Conservation (phyloP, 2,888 invertebrate species). For the Oligia strigilis region DNA sequence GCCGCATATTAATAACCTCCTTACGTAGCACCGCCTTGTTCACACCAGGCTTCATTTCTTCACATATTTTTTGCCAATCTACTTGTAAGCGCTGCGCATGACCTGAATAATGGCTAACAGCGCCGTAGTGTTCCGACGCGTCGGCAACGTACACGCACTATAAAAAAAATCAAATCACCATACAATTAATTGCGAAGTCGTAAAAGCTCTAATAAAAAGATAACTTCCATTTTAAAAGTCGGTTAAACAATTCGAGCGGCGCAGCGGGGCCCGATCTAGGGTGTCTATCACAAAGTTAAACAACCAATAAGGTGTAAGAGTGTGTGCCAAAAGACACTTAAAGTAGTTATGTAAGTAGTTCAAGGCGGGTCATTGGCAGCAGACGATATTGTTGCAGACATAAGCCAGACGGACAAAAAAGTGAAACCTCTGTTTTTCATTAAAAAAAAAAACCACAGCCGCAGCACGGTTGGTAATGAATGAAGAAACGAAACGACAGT, state of each 20-base stretch:
- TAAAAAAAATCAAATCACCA: constrained; percentile 61
- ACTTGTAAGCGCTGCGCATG: constrained; percentile 54
- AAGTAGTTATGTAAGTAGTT: constrained; percentile 85
- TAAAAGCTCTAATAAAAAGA: constrained; percentile 63
- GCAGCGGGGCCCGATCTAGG: constrained; percentile 70
- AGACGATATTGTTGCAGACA: constrained; percentile 84
- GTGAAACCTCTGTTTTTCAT: constrained; percentile 87
- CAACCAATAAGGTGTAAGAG: constrained; percentile 72
- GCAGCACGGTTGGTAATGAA: constrained; percentile 64
- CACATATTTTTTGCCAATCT: constrained; percentile 58
- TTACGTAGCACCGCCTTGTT: constrained; percentile 40
- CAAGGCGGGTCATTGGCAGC: constrained; percentile 88
- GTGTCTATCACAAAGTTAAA: constrained; percentile 62
- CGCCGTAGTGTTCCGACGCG: constrained; percentile 22
- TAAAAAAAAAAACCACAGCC: constrained; percentile 68
- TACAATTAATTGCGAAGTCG: constrained; percentile 60
- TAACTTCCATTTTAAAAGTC: constrained; percentile 60
- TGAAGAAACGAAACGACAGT: constrained; percentile 63
- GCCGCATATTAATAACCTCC: constrained; percentile 58
- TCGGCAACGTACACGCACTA: constrained; percentile 40
- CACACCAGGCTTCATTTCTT: constrained; percentile 53
- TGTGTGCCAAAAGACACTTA: constrained; percentile 69
- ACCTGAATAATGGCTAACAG: constrained; percentile 55
- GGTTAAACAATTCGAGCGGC: constrained; percentile 57
- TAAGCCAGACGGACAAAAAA: constrained; percentile 88